Percentiles rank a stretch among this genome's conserved stretches.
These are phyloP conservation scores for Beris morrisii DNA, from an alignment of 2,888 invertebrate genomes.

Conservation along the genomic window DNA sequence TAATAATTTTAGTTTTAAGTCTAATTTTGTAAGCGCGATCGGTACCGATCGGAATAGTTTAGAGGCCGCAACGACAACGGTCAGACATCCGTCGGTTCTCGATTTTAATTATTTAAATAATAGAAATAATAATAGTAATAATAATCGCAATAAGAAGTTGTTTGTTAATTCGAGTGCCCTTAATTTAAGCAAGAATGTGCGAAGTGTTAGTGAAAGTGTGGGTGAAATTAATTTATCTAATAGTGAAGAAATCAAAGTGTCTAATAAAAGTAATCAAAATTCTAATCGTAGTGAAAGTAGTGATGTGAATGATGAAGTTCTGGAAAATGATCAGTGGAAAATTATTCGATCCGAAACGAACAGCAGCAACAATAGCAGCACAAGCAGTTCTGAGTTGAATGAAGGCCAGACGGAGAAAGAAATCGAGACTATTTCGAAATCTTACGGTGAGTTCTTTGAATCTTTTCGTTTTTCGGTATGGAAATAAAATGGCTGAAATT, in stretches of 20 bases:
- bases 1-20: background rate
- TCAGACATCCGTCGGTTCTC: background rate
- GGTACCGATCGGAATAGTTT: no score
- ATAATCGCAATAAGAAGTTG: no score
- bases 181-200: slow-evolving; percentile 2
- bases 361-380: background rate
- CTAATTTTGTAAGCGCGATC: background rate
- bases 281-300: background rate
- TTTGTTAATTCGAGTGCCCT: slow-evolving; percentile 7
- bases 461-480: no score
- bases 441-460: no score
- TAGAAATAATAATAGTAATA: background rate
- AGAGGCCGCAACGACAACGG: no score
- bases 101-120: background rate
- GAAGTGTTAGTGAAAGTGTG: slow-evolving; percentile 16
- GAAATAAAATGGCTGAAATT: no score
- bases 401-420: no score
- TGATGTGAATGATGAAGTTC: slow-evolving; percentile 3
- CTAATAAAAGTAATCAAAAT: background rate
- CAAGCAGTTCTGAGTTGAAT: no score
- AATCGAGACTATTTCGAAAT: no score
- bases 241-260: background rate
- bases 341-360: background rate
- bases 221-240: slow-evolving; percentile 1
- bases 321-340: background rate